phyloP scores from a whole-genome alignment of 2,888 invertebrate species.

The Amaurobius ferox region DNA sequence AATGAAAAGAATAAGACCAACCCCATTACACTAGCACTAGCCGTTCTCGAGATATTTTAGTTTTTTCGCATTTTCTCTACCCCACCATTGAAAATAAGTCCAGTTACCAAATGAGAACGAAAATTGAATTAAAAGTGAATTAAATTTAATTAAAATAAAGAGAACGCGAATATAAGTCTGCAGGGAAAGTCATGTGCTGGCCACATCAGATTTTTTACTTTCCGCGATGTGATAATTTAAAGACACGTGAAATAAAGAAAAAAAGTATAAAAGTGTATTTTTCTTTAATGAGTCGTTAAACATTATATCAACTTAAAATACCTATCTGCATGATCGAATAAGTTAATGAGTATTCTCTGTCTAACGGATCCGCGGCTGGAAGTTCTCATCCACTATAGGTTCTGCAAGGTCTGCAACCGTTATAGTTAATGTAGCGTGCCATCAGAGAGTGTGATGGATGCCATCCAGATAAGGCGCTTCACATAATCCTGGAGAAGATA shows the following conservation, averaged over 20 bases:
- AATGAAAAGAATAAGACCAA: too few relatives aligned
- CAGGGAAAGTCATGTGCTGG: too few relatives aligned
- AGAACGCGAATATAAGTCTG: too few relatives aligned
- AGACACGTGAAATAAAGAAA: not conserved
- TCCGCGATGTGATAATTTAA: not conserved
- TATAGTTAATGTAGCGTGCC: constrained; percentile 54
- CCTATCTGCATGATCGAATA: constrained; percentile 67
- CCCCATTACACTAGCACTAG: too few relatives aligned
- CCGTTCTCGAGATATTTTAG: too few relatives aligned
- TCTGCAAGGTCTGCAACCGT: not conserved
- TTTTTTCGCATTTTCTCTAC: too few relatives aligned
- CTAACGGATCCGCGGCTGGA: not conserved
- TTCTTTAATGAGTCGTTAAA: constrained; percentile 62
- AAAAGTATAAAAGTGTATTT: not conserved
- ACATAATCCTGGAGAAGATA: constrained; percentile 19
- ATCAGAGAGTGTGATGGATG: constrained; percentile 53
- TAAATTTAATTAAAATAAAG: too few relatives aligned
- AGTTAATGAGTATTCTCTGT: constrained; percentile 60
- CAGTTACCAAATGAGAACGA: too few relatives aligned
- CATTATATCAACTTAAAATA: constrained; percentile 64
- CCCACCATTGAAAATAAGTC: too few relatives aligned
- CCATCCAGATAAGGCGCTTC: not conserved
- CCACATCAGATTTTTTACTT: too few relatives aligned
- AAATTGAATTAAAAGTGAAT: too few relatives aligned
- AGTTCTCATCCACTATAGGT: not conserved